Evolutionary conservation across 2,888 invertebrate species (phyloP).

Genomic region (Leptopilina myrica): DNA sequence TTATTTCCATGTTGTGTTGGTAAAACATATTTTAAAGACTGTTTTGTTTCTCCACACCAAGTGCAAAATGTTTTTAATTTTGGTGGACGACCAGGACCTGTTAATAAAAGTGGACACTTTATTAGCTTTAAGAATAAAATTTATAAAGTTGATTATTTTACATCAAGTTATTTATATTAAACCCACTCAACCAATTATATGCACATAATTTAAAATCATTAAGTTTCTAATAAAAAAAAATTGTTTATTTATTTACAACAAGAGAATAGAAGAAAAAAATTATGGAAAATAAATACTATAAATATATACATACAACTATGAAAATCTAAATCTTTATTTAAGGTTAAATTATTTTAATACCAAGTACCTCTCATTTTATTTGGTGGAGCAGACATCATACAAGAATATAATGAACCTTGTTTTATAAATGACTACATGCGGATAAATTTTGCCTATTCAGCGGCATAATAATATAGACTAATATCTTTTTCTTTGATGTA

Average conservation of each 20-base stretch:
- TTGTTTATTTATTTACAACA: too few species aligned
- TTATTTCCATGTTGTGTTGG: constrained; percentile 93
- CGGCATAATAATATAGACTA: neutral
- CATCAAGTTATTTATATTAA: neutral
- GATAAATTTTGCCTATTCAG: neutral
- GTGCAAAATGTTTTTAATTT: constrained; percentile 86
- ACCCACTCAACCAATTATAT: too few species aligned
- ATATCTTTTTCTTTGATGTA: neutral
- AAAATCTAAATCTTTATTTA: constrained; percentile 12
- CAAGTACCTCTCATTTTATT: constrained; percentile 30
- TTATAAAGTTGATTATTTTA: neutral
- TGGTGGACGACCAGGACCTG: constrained; percentile 87
- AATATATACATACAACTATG: neutral
- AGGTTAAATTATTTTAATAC: constrained; percentile 7
- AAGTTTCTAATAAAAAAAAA: too few species aligned
- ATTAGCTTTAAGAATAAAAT: neutral
- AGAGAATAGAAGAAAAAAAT: neutral
- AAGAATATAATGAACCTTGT: neutral
- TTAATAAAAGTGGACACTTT: neutral
- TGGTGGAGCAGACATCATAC: constrained; percentile 7
- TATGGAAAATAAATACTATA: neutral
- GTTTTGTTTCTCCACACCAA: constrained; percentile 91
- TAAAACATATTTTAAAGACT: constrained; percentile 89
- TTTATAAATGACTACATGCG: neutral
- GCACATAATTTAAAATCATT: too few species aligned